These are phyloP conservation scores for Coregonus suidteri DNA, from an alignment of 2,797 vertebrate species.

Conservation along the genomic window DNA sequence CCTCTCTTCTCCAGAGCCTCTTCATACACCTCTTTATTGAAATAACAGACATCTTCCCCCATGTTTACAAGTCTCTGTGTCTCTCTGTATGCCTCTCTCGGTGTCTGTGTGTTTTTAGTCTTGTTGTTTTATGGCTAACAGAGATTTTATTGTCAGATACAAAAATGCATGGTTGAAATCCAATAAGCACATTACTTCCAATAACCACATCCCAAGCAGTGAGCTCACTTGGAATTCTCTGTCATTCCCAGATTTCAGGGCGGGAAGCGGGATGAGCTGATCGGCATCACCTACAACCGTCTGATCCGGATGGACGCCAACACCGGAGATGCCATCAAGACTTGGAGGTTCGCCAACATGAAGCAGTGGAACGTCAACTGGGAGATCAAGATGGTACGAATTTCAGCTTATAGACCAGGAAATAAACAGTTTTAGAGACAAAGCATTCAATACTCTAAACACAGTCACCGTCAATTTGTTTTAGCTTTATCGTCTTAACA, in stretches of 20 bases:
- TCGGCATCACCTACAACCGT: slow-evolving; percentile 96
- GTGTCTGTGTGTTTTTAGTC: background rate
- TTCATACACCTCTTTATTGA: background rate
- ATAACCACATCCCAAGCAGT: background rate
- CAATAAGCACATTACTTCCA: background rate
- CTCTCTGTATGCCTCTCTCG: background rate
- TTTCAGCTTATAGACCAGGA: background rate
- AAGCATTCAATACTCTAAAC: background rate
- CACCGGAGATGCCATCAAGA: slow-evolving; percentile 95
- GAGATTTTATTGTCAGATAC: background rate
- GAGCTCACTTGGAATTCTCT: background rate
- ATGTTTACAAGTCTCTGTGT: background rate
- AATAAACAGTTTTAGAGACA: no score
- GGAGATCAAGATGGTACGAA: slow-evolving; percentile 96
- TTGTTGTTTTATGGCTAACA: background rate
- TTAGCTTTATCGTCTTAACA: no score
- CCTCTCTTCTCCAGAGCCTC: slow-evolving; percentile 2
- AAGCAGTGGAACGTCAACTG: slow-evolving; percentile 99
- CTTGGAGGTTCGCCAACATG: slow-evolving; percentile 99
- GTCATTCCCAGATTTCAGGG: slow-evolving; percentile 86
- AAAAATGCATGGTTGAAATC: background rate
- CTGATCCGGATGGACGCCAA: slow-evolving; percentile 93
- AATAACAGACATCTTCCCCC: background rate
- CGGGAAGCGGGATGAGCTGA: slow-evolving; percentile 93
- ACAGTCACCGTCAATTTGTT: no score